Conservation (phyloP, 2,888 invertebrate species). For the Euphydryas editha region DNA sequence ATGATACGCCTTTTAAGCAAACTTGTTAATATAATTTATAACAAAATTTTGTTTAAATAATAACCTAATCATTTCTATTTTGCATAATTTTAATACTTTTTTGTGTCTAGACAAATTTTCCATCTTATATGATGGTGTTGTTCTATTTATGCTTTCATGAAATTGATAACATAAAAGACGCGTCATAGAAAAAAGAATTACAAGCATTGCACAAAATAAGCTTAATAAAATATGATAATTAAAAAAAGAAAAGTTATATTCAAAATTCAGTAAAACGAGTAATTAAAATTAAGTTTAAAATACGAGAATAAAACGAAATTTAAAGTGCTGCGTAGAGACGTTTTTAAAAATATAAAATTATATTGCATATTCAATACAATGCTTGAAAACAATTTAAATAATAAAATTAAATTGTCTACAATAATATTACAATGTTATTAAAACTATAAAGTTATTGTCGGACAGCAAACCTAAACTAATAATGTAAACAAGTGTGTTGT, state of each 20-base stretch:
- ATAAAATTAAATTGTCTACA: slow-evolving; percentile 9
- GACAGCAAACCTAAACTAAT: slow-evolving; percentile 64
- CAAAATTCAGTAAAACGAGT: slow-evolving; percentile 1
- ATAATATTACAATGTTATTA: slow-evolving; percentile 15
- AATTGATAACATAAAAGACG: slow-evolving; percentile 15
- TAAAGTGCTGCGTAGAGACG: neutral
- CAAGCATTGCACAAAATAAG: slow-evolving; percentile 42
- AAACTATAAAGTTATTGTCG: slow-evolving; percentile 63
- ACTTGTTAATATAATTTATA: neutral
- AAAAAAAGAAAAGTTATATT: neutral
- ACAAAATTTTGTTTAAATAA: neutral
- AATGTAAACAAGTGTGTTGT: slow-evolving; percentile 48
- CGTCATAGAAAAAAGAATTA: slow-evolving; percentile 16
- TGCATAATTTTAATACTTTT: neutral
- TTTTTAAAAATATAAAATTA: slow-evolving; percentile 44
- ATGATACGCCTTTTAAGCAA: slow-evolving; percentile 10
- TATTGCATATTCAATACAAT: slow-evolving; percentile 53
- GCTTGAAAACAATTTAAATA: slow-evolving; percentile 41
- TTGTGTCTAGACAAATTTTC: neutral
- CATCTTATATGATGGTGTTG: neutral
- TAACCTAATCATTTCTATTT: neutral
- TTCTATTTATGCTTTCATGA: neutral
- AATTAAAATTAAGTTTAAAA: slow-evolving; percentile 28
- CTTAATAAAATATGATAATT: slow-evolving; percentile 12
- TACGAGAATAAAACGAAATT: neutral